phyloP scores from a whole-genome alignment of 2,797 vertebrate species.

The Lacerta viridis region DNA sequence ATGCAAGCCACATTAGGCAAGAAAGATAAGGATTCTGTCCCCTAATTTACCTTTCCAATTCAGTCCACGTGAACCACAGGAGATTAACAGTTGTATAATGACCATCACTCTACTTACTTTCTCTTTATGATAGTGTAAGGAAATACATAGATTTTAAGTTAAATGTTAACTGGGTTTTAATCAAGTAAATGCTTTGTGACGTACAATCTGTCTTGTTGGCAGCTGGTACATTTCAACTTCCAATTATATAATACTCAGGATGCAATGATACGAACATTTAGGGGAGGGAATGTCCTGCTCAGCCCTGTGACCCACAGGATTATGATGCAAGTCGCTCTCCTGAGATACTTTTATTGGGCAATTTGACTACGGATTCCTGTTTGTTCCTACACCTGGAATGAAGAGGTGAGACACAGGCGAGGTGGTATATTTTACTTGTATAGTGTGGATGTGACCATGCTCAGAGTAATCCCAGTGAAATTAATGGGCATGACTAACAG shows the following conservation, averaged over 20 bases:
- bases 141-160: slow-evolving; percentile 71
- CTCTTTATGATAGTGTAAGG: neutral
- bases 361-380: slow-evolving; percentile 53
- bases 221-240: slow-evolving; percentile 52
- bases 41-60: slow-evolving; percentile 9
- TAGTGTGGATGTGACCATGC: too few species aligned
- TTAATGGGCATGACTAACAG: too few species aligned
- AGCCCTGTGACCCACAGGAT: neutral
- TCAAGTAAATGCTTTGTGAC: slow-evolving; percentile 63
- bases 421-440: too few species aligned
- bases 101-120: neutral
- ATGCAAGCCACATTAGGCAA: neutral
- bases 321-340: slow-evolving; percentile 21
- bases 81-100: slow-evolving; percentile 15
- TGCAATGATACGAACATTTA: neutral
- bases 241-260: slow-evolving; percentile 46
- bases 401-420: neutral
- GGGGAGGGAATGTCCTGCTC: neutral
- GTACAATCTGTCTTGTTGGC: slow-evolving; percentile 52
- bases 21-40: neutral
- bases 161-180: slow-evolving; percentile 71
- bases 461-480: too few species aligned
- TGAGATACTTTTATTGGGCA: slow-evolving; percentile 49
- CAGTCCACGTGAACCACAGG: neutral
- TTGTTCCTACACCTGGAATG: neutral